Conservation (phyloP, 2,888 invertebrate species). For the Epirrita christyi region DNA sequence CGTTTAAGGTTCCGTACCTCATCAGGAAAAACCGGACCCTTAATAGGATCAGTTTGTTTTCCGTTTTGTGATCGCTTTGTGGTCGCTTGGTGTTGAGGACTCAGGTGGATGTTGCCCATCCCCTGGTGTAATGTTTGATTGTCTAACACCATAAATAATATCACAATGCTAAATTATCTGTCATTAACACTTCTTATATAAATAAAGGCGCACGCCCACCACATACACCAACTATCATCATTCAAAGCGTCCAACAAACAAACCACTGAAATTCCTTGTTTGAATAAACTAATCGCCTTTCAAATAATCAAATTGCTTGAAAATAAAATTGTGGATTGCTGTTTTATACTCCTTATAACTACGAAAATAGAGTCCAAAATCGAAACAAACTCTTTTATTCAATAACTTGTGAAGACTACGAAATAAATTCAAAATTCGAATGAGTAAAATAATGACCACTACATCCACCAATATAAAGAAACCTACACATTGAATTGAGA, state of each 20-base stretch:
- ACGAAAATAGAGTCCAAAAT: slow-evolving; percentile 33
- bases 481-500: slow-evolving; percentile 4
- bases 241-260: slow-evolving; percentile 59
- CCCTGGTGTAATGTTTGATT: no score
- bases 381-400: slow-evolving; percentile 1
- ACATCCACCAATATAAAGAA: slow-evolving; percentile 47
- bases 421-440: slow-evolving; percentile 68
- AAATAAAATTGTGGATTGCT: slow-evolving; percentile 25
- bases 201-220: slow-evolving; percentile 53
- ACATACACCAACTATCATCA: slow-evolving; percentile 61
- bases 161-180: slow-evolving; percentile 43
- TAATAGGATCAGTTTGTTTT: no score
- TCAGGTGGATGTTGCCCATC: no score
- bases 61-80: no score
- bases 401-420: slow-evolving; percentile 26
- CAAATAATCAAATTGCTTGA: slow-evolving; percentile 55
- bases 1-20: no score
- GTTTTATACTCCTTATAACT: background rate
- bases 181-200: slow-evolving; percentile 60
- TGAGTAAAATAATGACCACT: slow-evolving; percentile 71
- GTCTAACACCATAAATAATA: slow-evolving; percentile 8
- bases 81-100: no score
- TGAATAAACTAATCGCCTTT: slow-evolving; percentile 55
- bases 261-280: slow-evolving; percentile 49
- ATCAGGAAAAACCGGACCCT: no score